Evolutionary conservation across 2,113 vertebrate genomes (phyloP), one percentile per base, ranked within the genome.

Genomic region (Campylorhamphus procurvoides): DNA sequence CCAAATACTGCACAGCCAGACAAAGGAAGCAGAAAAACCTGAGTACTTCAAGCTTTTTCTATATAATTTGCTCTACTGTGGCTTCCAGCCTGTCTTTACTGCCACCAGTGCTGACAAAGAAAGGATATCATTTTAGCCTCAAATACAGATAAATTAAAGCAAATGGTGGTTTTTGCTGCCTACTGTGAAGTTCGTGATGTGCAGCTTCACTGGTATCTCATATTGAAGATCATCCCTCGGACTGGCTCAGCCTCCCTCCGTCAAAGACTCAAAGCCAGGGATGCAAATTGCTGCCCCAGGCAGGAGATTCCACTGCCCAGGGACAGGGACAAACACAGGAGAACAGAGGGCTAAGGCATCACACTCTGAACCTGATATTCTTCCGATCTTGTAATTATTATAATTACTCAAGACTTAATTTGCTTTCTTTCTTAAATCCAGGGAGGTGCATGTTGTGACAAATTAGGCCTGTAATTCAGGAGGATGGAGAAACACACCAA

Each of bases 401-500:
- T 67, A 95, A 90, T 86, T 83, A 85, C 50, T 69, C 14, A 12
- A 85, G 67, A 77, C 52, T 85, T 94, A 71, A 90, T 77, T 93
- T 67, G 50, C 71, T 85, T 63, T 86, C 67, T 80, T 93, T 87
- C 96, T 84, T 47, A 86, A 92, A 95, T 66, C 47, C 76, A 92
- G 52, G 22, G 76, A 96, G 35, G 68, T 84, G 86, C 6, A 44
- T 49, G 55, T 83, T 93, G 67, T 60, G 56, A 95, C 72, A 96
- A 84, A 69, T 81, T 27, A 91, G n/a, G 62, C 19, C 76, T 83
- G 24, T 74, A 84, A 87, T 75, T 86, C 80, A 72, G 63, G 22
- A 81, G 56, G 56, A 74, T 53, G 23, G 44, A 63, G 47, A 33
- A 33, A 68, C 53, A 55, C 22, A 24, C 9, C 2, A 23, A 29